Percentiles rank a stretch among this genome's conserved stretches.
Evolutionary conservation across 2,888 invertebrate genomes (phyloP).

Genomic region (Pegoplata infirma): DNA sequence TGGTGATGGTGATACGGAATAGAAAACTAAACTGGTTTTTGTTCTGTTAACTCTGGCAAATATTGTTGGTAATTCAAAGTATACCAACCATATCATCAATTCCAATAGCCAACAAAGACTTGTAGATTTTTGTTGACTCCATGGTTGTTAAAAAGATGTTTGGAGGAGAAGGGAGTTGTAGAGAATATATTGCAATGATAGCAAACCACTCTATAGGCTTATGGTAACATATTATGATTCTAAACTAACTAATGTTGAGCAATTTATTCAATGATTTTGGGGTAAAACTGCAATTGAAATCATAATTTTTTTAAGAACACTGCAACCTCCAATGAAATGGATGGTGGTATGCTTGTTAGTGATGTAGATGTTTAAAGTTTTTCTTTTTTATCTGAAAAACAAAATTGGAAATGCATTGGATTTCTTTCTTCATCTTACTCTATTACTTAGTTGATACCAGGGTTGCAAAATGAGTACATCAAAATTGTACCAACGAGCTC

Average conservation of each 20-base stretch:
- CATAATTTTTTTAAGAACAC: slow-evolving; percentile 27
- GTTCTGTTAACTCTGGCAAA: slow-evolving; percentile 16
- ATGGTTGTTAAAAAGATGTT: not conserved
- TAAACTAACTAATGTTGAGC: slow-evolving; percentile 24
- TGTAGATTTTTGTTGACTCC: too few relatives aligned
- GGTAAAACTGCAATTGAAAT: slow-evolving; percentile 45
- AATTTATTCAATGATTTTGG: slow-evolving; percentile 40
- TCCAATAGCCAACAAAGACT: not conserved
- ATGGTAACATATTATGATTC: not conserved
- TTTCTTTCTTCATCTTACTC: slow-evolving; percentile 1
- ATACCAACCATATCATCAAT: slow-evolving; percentile 17
- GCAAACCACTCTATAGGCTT: not conserved
- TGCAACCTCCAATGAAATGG: too few relatives aligned
- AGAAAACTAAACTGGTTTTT: slow-evolving; percentile 9
- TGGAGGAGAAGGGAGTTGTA: not conserved
- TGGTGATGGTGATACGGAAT: slow-evolving; percentile 4
- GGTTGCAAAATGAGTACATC: too few relatives aligned
- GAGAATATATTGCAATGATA: not conserved
- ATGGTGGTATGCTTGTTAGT: not conserved
- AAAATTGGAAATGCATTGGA: not conserved
- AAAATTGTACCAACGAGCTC: too few relatives aligned
- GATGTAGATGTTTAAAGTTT: slow-evolving; percentile 28
- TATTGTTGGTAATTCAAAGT: slow-evolving; percentile 8
- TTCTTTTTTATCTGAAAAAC: slow-evolving; percentile 24
- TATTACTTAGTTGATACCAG: too few relatives aligned